phyloP scores from a whole-genome alignment of 2,113 vertebrate genomes.

The Triplophysa rosa region DNA sequence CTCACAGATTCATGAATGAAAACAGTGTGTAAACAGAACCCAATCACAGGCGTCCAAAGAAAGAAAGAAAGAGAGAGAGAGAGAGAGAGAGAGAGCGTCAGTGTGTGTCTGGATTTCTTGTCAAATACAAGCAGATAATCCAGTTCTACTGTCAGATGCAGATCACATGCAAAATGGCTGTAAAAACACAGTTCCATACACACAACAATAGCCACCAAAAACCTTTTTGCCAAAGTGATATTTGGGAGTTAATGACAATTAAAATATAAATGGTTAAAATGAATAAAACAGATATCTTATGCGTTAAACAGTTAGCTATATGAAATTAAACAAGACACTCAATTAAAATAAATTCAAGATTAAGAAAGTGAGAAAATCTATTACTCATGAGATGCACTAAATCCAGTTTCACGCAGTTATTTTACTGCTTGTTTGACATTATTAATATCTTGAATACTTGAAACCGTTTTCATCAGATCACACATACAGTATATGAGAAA shows the following conservation, averaged over 20 bases:
- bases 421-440: not conserved
- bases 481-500: too few relatives aligned
- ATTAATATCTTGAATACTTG: not conserved
- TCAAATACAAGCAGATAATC: slow-evolving; percentile 32
- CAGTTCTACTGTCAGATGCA: slow-evolving; percentile 35
- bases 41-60: not conserved
- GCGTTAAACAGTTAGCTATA: too few relatives aligned
- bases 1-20: slow-evolving; percentile 11
- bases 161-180: not conserved
- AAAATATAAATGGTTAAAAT: too few relatives aligned
- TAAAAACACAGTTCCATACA: not conserved
- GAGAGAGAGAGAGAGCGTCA: not conserved
- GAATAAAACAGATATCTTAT: too few relatives aligned
- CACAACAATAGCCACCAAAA: not conserved
- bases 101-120: slow-evolving; percentile 43
- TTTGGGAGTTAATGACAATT: too few relatives aligned
- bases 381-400: too few relatives aligned
- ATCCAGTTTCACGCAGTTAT: not conserved
- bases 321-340: too few relatives aligned
- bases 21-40: slow-evolving; percentile 2
- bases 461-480: too few relatives aligned
- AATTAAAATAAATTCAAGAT: too few relatives aligned
- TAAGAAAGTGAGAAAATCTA: too few relatives aligned
- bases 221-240: not conserved
- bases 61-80: too few relatives aligned